Evolutionary conservation across 92 coral and sea anemone genomes (phyloP), one percentile per base, ranked within the genome.

Genomic region (Siderastrea siderea): DNA sequence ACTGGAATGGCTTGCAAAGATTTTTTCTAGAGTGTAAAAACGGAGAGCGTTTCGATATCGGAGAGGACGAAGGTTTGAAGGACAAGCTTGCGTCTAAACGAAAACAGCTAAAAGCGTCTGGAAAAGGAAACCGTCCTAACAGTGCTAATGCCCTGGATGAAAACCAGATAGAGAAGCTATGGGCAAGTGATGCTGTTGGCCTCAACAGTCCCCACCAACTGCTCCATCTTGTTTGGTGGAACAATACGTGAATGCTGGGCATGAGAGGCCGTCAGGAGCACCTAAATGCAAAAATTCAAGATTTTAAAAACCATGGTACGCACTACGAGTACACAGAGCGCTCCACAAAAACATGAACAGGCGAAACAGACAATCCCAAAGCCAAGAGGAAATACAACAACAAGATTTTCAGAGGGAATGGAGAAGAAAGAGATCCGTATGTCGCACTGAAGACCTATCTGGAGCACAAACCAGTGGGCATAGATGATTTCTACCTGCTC

Each of bases 121-220:
- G 84, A 8, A 82, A 68, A 78, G 88, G 82, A 73, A 89, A 76
- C 55, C 68, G 75, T 71, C 87, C 87, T 11, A 60, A 62, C 74
- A 61, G 72, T 61, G 85, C 86, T 14, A 58, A 88, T 70, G 82
- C 91, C 55, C 74, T 87, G 17, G 90, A 85, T 54, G 84, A 77
- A 19, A 69, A 85, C 10, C 82, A 75, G 26, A 38, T 86, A 52
- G 90, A 65, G 6, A 86, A 54, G 71, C 70, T 88, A 45, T 87
- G 86, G 79, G 57, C 17, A 50, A 79, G 79, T 58, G 90, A 86
- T 55, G 92, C 84, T 43, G 58, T 80, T 73, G 91, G 91, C 81
- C 58, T 82, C 1, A 80, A 87, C 38, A 77, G 60, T 7, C 84
- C 84, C 58, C 71, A 65, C 19, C 81, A 79, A 15, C 62, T 72